phyloP scores from a whole-genome alignment of 1,140 invertebrate genomes.

The Radopholus similis region DNA sequence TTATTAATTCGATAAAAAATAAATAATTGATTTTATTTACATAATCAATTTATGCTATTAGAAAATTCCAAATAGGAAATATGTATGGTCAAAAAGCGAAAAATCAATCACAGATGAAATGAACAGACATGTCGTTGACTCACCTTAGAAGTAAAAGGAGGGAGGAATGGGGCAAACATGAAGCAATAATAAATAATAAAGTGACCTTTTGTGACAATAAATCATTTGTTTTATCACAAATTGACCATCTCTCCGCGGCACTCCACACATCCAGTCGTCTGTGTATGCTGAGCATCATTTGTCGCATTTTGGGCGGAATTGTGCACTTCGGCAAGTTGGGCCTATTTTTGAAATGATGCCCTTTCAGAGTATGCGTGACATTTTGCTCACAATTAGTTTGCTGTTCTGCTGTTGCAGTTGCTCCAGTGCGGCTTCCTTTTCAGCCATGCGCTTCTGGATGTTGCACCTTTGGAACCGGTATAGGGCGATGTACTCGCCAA shows the following conservation, averaged over 20 bases:
- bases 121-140: too few relatives aligned
- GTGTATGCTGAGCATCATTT: not conserved
- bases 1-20: too few relatives aligned
- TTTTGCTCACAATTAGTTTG: constrained; percentile 16
- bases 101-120: too few relatives aligned
- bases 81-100: too few relatives aligned
- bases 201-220: too few relatives aligned
- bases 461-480: constrained; percentile 39
- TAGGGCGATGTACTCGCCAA: constrained; percentile 44
- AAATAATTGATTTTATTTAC: too few relatives aligned
- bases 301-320: not conserved
- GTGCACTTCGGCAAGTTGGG: not conserved
- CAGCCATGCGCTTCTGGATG: constrained; percentile 39
- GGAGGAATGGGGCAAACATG: too few relatives aligned
- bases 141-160: too few relatives aligned
- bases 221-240: constrained; percentile 19
- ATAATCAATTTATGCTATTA: too few relatives aligned
- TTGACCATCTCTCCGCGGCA: constrained; percentile 26
- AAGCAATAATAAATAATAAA: too few relatives aligned
- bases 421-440: constrained; percentile 27
- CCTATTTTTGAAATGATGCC: constrained; percentile 4
- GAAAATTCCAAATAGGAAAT: too few relatives aligned
- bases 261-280: constrained; percentile 21
- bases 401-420: constrained; percentile 10
- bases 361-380: too few relatives aligned